Evolutionary conservation across 2,113 vertebrate genomes (phyloP), one percentile per base, ranked within the genome.

Genomic region (Paratilapia polleni): DNA sequence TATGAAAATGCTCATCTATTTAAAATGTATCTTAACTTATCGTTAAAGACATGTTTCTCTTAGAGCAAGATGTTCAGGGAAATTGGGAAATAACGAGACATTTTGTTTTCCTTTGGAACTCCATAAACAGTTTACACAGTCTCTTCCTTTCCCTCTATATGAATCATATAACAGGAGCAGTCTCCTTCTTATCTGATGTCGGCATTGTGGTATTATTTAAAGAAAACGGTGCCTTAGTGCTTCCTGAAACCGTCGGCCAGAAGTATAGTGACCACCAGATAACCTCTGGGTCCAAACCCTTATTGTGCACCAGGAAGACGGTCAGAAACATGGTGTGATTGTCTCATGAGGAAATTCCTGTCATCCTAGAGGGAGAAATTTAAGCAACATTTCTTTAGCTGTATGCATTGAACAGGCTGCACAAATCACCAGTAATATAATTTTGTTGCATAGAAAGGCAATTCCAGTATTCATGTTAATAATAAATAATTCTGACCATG

Each of bases 121-220:
- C 24, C 28, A 70, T 84, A 90, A 92, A 94, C 86, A 92, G 90
- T 94, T 95, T 93, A 93, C 81, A 80, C 76, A 88, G 79, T 70
- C 86, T 87, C 90, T 92, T 91, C 92, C 91, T 86, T 34, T 83
- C 36, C 43, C 77, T 81, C 84, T 82, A 86, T 91, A 92, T 92
- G 90, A 94, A 87, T 95, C 92, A 88, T 89, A 90, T 85, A 93
- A 92, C 88, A 66, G 77, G 89, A 93, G 89, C 89, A 75, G 85
- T 20, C 90, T 87, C 59, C 77, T 5, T 15, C 91, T 95, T 96
- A 96, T 95, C 94, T 91, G 93, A 94, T 95, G 52, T 70, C 43
- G 38, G 88, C 91, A 94, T 95, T 94, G 94, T 94, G 91, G 59
- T 93, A 75, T 94, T 94, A 95, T 95, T 95, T 94, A 94, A 95